These are phyloP conservation scores for Seladonia tumulorum DNA, from an alignment of 2,888 invertebrate species.

Conservation along the genomic window DNA sequence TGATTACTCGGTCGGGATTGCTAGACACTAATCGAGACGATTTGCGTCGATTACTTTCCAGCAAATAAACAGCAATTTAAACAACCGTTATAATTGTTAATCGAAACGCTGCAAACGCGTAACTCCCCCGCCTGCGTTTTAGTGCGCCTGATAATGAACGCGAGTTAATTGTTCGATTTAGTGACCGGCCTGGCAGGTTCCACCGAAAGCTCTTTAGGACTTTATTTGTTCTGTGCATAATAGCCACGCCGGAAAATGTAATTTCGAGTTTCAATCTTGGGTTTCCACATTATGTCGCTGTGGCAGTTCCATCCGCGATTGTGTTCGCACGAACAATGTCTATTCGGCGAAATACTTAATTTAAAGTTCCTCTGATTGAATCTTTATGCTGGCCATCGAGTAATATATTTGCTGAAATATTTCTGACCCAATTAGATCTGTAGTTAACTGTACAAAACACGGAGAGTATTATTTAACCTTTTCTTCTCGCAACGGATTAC, in stretches of 20 bases:
- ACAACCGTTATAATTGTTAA: constrained; percentile 33
- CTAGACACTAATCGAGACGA: neutral
- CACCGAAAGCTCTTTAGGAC: constrained; percentile 33
- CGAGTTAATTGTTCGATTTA: constrained; percentile 55
- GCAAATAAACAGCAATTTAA: constrained; percentile 11
- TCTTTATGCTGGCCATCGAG: too few relatives aligned
- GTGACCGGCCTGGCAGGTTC: neutral
- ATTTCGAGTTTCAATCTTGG: constrained; percentile 38
- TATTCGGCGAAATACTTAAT: neutral
- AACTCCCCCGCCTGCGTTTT: neutral
- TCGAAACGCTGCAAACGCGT: constrained; percentile 10
- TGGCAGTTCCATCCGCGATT: neutral
- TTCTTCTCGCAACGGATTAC: neutral
- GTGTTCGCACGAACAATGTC: neutral
- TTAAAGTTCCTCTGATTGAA: neutral
- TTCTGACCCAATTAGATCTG: too few relatives aligned
- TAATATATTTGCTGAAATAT: too few relatives aligned
- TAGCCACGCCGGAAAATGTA: constrained; percentile 38
- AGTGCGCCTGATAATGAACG: constrained; percentile 41
- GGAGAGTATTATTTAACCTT: neutral
- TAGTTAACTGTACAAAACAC: neutral
- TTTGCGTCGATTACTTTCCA: neutral
- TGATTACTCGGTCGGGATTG: neutral
- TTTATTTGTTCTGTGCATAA: constrained; percentile 48
- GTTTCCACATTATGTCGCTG: neutral